Percentiles rank a stretch among this genome's conserved stretches.
Evolutionary conservation across 1,140 invertebrate genomes (phyloP).

Genomic region (Drosophila setifemur): DNA sequence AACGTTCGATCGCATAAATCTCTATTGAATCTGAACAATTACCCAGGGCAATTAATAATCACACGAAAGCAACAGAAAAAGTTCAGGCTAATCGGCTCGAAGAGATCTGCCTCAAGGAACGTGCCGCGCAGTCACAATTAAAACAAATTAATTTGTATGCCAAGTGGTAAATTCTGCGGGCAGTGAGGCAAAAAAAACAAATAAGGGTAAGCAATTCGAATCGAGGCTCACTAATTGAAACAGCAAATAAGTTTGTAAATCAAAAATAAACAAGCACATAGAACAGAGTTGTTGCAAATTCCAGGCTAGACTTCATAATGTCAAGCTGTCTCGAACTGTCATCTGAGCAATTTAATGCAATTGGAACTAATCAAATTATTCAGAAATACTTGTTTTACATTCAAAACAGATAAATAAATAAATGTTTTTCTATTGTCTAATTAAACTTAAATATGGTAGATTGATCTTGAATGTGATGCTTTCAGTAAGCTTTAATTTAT

Average conservation of each 20-base stretch:
- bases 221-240: constrained; percentile 7
- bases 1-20: constrained; percentile 48
- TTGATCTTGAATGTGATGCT: constrained; percentile 2
- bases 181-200: background rate
- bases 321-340: constrained; percentile 14
- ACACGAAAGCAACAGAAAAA: constrained; percentile 48
- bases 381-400: constrained; percentile 3
- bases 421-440: background rate
- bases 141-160: constrained; percentile 72
- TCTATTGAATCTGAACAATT: constrained; percentile 76
- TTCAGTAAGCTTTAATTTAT: constrained; percentile 1
- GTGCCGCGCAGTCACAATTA: constrained; percentile 50
- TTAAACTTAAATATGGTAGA: constrained; percentile 6
- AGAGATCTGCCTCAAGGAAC: constrained; percentile 51
- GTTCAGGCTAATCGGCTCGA: constrained; percentile 44
- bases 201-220: background rate
- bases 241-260: background rate
- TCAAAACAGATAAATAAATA: constrained; percentile 5
- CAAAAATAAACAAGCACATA: background rate
- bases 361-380: constrained; percentile 1
- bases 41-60: constrained; percentile 71
- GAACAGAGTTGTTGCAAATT: background rate
- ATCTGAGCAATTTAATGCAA: constrained; percentile 8
- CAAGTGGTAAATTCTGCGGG: constrained; percentile 41
- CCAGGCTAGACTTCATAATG: constrained; percentile 7